Base-by-base conservation (phyloP, 2,113 vertebrate species). In the Phocoena sinus region DNA sequence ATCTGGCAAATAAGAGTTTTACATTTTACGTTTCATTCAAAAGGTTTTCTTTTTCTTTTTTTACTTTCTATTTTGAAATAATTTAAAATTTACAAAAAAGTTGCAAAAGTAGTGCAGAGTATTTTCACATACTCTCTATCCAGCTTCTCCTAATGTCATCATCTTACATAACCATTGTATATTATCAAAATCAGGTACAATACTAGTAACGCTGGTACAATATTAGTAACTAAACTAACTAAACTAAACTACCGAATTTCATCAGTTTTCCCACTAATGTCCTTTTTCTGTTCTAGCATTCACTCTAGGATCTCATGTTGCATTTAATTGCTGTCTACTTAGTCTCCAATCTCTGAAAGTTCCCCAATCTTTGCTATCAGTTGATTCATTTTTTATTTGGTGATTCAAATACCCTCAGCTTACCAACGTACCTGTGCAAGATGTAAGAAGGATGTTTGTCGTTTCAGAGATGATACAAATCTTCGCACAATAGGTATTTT, bases 361-460 rank as follows among this genome's bases (percentile, higher is more conserved):
- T 8, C 33, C 81, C 88, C 36, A 21, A 0, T 13, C 47, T 92
- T 58, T 74, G 36, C 31, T 15, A 53, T 12, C 38, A 77, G 74
- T 60, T 73, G 10, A 53, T 65, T 87, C 2, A 20, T 9, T 60
- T 88, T 85, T 70, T 5, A 83, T 56, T 47, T 38, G 21, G 23
- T 65, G 31, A 88, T 56, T 91, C 60, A 53, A n/a, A 84, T 26
- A 28, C 44, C 6, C 26, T 33, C 2, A 1, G 8, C 83, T 97
- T 98, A 99, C 99, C 99, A 44, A 26, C 97, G 47, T 98, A 99
- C 99, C 99, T 99, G 99, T 65, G 99, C 99, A 94, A 99, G 99
- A 97, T 99, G 99, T 65, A 99, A 95, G 97, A 99, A 99, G 18
- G 99, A 99, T 0, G 99, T 99, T 98, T 99, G 99, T 88, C 99